These are phyloP conservation scores for Drepana arcuata DNA, from an alignment of 1,140 invertebrate species.

Conservation along the genomic window DNA sequence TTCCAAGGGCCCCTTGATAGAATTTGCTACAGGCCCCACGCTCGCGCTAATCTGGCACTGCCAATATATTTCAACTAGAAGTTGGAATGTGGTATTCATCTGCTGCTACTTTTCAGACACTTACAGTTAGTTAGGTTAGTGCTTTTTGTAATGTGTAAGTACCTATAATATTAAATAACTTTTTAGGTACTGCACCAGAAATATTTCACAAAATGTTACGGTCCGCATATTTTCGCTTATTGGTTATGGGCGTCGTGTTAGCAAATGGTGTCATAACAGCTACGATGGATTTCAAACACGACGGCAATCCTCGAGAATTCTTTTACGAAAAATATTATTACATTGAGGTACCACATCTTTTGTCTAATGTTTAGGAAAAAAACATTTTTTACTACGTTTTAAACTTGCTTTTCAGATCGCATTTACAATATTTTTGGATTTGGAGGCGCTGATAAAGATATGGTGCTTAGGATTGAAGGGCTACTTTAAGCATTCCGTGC, in stretches of 20 bases:
- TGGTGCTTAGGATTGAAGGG: slow-evolving; percentile 96
- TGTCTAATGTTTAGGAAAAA: too few relatives aligned
- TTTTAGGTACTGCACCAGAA: slow-evolving; percentile 82
- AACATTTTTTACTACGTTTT: too few relatives aligned
- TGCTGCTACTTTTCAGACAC: too few relatives aligned
- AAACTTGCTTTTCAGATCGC: slow-evolving; percentile 81
- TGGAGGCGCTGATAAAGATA: slow-evolving; percentile 98
- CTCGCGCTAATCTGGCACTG: too few relatives aligned
- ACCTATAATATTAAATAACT: too few relatives aligned
- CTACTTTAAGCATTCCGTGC: slow-evolving; percentile 96
- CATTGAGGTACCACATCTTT: slow-evolving; percentile 81
- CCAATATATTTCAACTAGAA: too few relatives aligned
- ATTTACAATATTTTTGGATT: slow-evolving; percentile 94
- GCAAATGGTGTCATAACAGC: slow-evolving; percentile 96
- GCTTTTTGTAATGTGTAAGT: too few relatives aligned
- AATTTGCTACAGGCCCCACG: too few relatives aligned
- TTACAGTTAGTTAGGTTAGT: too few relatives aligned
- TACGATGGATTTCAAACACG: slow-evolving; percentile 96
- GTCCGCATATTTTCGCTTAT: slow-evolving; percentile 91
- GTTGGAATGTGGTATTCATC: too few relatives aligned
- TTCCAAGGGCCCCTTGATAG: too few relatives aligned
- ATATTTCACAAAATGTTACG: slow-evolving; percentile 91
- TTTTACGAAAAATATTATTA: slow-evolving; percentile 96
- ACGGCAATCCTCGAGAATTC: slow-evolving; percentile 82
- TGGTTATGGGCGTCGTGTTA: slow-evolving; percentile 95